phyloP scores from a whole-genome alignment of 2,888 invertebrate species.

The Carabus problematicus region DNA sequence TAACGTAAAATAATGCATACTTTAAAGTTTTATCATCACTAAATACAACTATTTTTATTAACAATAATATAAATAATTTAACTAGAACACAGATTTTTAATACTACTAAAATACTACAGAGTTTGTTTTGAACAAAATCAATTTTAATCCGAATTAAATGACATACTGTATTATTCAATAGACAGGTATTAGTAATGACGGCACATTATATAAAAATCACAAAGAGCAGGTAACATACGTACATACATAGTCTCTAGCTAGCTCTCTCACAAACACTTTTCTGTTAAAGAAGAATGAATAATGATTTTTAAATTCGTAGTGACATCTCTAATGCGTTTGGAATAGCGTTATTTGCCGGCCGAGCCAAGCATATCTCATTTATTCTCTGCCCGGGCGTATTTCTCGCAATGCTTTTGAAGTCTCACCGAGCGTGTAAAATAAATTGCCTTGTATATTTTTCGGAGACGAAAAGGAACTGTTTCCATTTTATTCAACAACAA shows the following conservation, averaged over 20 bases:
- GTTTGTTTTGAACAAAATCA: too few relatives aligned
- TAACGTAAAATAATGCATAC: too few relatives aligned
- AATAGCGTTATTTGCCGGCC: conserved; percentile 49
- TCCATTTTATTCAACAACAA: too few relatives aligned
- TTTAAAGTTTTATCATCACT: too few relatives aligned
- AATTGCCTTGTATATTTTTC: conserved; percentile 45
- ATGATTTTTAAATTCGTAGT: conserved; percentile 54
- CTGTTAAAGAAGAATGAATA: conserved; percentile 49
- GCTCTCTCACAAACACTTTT: conserved; percentile 43
- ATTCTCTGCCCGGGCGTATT: conserved; percentile 49
- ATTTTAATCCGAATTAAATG: not conserved
- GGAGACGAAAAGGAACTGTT: too few relatives aligned
- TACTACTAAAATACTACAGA: too few relatives aligned
- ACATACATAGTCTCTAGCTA: too few relatives aligned
- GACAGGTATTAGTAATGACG: not conserved
- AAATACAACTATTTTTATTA: too few relatives aligned
- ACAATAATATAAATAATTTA: too few relatives aligned
- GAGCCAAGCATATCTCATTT: conserved; percentile 50
- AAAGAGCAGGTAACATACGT: too few relatives aligned
- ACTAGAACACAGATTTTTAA: too few relatives aligned
- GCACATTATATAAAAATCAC: too few relatives aligned
- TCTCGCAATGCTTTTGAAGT: conserved; percentile 51
- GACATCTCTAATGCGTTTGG: conserved; percentile 53
- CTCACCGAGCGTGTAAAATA: conserved; percentile 49
- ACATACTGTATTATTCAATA: not conserved